Percentiles rank a stretch among this genome's conserved stretches.
Evolutionary conservation across 2,113 vertebrate species (phyloP).

Genomic region (Pseudorasbora parva): DNA sequence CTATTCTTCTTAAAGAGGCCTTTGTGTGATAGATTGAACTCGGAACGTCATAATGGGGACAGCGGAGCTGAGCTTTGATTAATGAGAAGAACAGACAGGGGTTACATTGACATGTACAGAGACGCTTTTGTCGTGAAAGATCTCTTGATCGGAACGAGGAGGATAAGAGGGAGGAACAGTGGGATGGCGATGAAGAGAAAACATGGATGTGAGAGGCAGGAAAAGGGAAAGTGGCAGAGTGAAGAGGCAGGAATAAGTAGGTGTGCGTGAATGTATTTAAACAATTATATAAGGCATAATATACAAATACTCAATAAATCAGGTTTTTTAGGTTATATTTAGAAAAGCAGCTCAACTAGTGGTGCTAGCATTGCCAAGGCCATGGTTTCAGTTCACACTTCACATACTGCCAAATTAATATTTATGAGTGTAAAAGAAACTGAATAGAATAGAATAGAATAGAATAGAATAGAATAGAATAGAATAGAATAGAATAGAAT

Average conservation of each 20-base stretch:
- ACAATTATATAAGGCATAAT: not conserved
- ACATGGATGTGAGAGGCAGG: constrained; percentile 32
- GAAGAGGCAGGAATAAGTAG: not conserved
- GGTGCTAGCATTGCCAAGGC: not conserved
- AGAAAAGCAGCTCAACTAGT: constrained; percentile 10
- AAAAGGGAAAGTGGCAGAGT: not conserved
- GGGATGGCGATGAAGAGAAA: constrained; percentile 10
- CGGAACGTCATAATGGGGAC: constrained; percentile 15
- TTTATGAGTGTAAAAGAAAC: not conserved
- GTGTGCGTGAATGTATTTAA: not conserved
- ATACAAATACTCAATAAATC: constrained; percentile 1
- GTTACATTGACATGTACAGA: constrained; percentile 45
- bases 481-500: too few relatives aligned
- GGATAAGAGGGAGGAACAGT: not conserved
- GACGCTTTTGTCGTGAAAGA: constrained; percentile 33
- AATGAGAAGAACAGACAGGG: constrained; percentile 35
- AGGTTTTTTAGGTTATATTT: not conserved
- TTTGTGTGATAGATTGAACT: constrained; percentile 31
- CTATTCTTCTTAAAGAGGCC: constrained; percentile 17
- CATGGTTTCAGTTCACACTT: not conserved
- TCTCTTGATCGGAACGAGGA: constrained; percentile 13
- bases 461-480: too few relatives aligned
- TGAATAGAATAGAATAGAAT: too few relatives aligned
- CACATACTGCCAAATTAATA: not conserved
- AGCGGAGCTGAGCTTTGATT: constrained; percentile 20